Evolutionary conservation across 1,140 invertebrate genomes (phyloP).

Genomic region (Harpegnathos saltator): DNA sequence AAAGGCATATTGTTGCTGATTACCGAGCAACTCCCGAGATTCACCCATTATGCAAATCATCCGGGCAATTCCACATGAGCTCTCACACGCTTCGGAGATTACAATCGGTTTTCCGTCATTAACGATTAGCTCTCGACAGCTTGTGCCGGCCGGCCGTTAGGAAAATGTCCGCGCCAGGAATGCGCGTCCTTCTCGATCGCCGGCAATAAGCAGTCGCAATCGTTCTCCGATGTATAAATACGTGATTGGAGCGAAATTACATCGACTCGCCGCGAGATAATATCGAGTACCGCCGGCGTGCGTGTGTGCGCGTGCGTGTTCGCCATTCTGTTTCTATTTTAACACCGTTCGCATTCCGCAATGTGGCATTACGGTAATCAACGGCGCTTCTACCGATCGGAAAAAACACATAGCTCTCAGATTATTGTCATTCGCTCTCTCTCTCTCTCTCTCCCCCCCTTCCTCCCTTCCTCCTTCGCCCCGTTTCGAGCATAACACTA

Average conservation of each 20-base stretch:
- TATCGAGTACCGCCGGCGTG: not conserved
- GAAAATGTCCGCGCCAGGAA: constrained; percentile 35
- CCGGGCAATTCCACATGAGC: constrained; percentile 40
- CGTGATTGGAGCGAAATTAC: not conserved
- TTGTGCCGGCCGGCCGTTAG: not conserved
- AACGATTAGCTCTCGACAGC: constrained; percentile 33
- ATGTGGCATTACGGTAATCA: not conserved
- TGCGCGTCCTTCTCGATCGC: constrained; percentile 35
- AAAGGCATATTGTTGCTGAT: constrained; percentile 62
- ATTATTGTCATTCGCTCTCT: not conserved
- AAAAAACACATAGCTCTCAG: not conserved
- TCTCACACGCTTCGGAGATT: constrained; percentile 34
- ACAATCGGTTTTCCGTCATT: constrained; percentile 50
- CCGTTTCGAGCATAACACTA: not conserved
- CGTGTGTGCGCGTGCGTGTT: not conserved
- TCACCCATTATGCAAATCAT: constrained; percentile 55
- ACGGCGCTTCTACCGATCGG: not conserved
- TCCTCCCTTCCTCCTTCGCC: no score
- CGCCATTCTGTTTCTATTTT: constrained; percentile 25
- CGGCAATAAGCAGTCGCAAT: not conserved
- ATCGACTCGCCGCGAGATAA: not conserved
- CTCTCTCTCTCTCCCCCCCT: no score
- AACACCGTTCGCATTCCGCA: not conserved
- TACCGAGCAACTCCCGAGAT: constrained; percentile 48
- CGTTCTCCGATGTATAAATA: constrained; percentile 16